Evolutionary conservation across 2,113 vertebrate genomes (phyloP).

Genomic region (Ammodytes marinus): DNA sequence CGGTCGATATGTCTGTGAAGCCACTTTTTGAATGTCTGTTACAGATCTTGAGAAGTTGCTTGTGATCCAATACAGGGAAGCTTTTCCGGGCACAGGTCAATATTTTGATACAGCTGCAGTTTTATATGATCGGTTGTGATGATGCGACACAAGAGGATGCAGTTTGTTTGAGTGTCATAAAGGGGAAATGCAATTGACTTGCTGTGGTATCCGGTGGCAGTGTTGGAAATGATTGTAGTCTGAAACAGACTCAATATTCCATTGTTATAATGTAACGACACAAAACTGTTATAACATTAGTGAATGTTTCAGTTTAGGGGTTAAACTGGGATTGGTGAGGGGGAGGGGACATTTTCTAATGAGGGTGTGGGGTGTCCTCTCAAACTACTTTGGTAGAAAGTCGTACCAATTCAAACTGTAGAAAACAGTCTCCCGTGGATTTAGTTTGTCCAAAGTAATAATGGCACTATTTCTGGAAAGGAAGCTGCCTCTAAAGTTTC

Average conservation of each 20-base stretch:
- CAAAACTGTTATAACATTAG: not conserved
- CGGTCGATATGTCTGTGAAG: not conserved
- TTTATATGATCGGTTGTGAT: constrained; percentile 25
- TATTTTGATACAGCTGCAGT: constrained; percentile 8
- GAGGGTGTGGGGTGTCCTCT: not conserved
- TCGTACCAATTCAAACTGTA: not conserved
- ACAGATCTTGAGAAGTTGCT: constrained; percentile 18
- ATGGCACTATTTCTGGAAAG: not conserved
- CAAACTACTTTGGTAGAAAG: not conserved
- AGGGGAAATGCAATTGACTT: constrained; percentile 20
- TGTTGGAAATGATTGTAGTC: not conserved
- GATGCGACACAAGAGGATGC: constrained; percentile 16
- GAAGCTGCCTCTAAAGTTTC: not conserved
- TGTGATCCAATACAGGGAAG: constrained; percentile 12
- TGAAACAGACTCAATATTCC: constrained; percentile 9
- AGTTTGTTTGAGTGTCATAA: not conserved
- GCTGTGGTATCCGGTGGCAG: not conserved
- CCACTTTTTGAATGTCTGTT: not conserved
- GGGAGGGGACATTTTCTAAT: not conserved
- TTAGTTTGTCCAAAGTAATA: not conserved
- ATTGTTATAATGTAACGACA: not conserved
- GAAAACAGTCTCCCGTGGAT: not conserved
- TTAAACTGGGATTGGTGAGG: not conserved
- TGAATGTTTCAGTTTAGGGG: not conserved
- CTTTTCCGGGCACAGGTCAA: constrained; percentile 7